These are phyloP conservation scores for Crocuta crocuta DNA, from an alignment of 2,113 vertebrate species.

Conservation along the genomic window DNA sequence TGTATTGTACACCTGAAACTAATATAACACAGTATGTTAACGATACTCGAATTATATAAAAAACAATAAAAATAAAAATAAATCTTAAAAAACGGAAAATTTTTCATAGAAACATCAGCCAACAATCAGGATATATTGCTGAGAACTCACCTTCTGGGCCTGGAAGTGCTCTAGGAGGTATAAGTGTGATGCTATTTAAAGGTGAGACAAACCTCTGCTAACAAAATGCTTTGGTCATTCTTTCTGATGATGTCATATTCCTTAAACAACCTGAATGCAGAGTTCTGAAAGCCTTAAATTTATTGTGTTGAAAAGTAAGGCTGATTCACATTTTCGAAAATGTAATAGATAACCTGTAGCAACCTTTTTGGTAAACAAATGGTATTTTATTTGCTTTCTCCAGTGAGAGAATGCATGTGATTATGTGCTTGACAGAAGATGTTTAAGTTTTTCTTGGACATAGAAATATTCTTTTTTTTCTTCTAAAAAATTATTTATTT, in stretches of 20 bases:
- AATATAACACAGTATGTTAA: background rate
- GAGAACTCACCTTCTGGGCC: background rate
- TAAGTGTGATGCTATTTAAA: background rate
- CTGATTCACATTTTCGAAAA: conserved; percentile 14
- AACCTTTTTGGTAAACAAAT: background rate
- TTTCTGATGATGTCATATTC: background rate
- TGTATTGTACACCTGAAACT: background rate
- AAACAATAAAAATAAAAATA: background rate
- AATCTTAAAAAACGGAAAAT: background rate
- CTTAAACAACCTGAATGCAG: background rate
- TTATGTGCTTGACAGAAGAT: background rate
- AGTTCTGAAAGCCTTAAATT: background rate
- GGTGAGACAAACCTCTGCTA: background rate
- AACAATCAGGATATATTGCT: background rate
- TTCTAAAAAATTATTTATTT: too few species aligned
- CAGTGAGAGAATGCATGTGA: background rate
- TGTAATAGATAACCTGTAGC: background rate
- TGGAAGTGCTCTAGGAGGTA: background rate
- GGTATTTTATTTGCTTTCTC: conserved; percentile 22
- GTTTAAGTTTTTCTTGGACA: background rate
- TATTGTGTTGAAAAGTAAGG: background rate
- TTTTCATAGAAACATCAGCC: background rate
- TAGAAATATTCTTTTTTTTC: background rate
- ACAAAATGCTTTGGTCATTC: background rate
- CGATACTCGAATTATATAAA: background rate